Evolutionary conservation across 1,140 invertebrate species (phyloP).

Genomic region (Macrobrachium rosenbergii): DNA sequence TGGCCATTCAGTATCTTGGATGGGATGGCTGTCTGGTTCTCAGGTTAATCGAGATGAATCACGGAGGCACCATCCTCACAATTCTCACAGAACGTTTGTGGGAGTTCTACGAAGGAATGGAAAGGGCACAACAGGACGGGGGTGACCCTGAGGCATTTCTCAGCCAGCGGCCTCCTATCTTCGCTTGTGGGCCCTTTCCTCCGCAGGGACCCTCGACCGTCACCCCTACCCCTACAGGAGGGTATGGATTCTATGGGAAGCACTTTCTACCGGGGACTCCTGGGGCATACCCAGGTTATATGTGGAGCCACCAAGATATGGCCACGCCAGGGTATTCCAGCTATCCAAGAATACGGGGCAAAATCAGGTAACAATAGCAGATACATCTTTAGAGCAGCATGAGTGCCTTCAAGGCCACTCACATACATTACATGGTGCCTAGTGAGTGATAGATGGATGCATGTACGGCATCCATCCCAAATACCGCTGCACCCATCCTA

Average conservation of each 20-base stretch:
- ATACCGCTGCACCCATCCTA: too few relatives aligned
- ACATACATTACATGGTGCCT: conserved; percentile 4
- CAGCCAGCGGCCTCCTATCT: conserved; percentile 63
- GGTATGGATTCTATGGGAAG: conserved; percentile 65
- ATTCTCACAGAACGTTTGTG: conserved; percentile 64
- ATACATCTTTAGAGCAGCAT: neutral
- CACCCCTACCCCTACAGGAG: conserved; percentile 56
- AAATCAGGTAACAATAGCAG: conserved; percentile 62
- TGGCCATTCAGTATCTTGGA: conserved; percentile 70
- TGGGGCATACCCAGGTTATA: conserved; percentile 64
- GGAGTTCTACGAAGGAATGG: conserved; percentile 66
- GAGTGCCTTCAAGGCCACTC: neutral
- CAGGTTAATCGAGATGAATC: conserved; percentile 71
- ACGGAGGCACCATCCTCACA: conserved; percentile 70
- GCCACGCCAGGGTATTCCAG: conserved; percentile 62
- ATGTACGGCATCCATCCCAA: too few relatives aligned
- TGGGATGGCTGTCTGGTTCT: conserved; percentile 71
- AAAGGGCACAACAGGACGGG: conserved; percentile 65
- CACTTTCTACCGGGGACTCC: conserved; percentile 65
- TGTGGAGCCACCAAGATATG: conserved; percentile 66
- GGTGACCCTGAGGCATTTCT: conserved; percentile 64
- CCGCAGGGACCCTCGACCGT: conserved; percentile 53
- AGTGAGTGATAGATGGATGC: neutral
- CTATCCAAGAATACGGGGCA: conserved; percentile 65
- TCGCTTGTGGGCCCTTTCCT: conserved; percentile 62